Conservation (phyloP, 2,888 invertebrate genomes). For the Hydropsyche betteni region DNA sequence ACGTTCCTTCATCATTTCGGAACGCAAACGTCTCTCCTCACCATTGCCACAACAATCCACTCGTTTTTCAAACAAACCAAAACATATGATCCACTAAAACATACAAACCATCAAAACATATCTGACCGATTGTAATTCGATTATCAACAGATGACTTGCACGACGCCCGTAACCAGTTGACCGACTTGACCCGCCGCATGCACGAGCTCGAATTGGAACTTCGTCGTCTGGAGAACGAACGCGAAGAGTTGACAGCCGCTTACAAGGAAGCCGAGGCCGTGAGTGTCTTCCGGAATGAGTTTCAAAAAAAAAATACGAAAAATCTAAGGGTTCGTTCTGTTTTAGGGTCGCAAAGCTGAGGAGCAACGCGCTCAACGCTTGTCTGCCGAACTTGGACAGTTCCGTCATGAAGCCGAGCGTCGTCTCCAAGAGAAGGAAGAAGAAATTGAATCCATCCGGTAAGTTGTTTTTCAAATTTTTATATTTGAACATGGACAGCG, state of each 20-base stretch:
- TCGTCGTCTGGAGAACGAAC: conserved; percentile 98
- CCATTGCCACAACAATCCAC: too few species aligned
- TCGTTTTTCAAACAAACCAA: too few species aligned
- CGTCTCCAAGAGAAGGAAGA: conserved; percentile 98
- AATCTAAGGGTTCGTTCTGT: neutral
- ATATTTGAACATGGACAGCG: neutral
- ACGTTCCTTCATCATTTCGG: too few species aligned
- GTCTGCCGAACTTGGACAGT: conserved; percentile 90
- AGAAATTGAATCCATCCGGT: conserved; percentile 98
- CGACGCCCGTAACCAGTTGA: conserved; percentile 92
- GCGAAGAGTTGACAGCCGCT: conserved; percentile 97
- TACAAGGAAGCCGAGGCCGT: conserved; percentile 99
- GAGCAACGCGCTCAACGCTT: conserved; percentile 95
- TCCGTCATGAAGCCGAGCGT: conserved; percentile 97
- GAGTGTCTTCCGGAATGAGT: conserved; percentile 61
- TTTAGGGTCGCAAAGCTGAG: conserved; percentile 93
- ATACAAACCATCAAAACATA: too few species aligned
- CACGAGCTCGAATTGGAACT: conserved; percentile 97
- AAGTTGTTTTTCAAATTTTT: conserved; percentile 58
- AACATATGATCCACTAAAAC: too few species aligned
- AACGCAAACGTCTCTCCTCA: too few species aligned
- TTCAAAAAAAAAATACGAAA: neutral
- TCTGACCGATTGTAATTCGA: too few species aligned
- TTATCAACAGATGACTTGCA: conserved; percentile 84
- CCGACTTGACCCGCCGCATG: conserved; percentile 95